phyloP scores from a whole-genome alignment of 1,140 invertebrate species.

The Sesamia nonagrioides region DNA sequence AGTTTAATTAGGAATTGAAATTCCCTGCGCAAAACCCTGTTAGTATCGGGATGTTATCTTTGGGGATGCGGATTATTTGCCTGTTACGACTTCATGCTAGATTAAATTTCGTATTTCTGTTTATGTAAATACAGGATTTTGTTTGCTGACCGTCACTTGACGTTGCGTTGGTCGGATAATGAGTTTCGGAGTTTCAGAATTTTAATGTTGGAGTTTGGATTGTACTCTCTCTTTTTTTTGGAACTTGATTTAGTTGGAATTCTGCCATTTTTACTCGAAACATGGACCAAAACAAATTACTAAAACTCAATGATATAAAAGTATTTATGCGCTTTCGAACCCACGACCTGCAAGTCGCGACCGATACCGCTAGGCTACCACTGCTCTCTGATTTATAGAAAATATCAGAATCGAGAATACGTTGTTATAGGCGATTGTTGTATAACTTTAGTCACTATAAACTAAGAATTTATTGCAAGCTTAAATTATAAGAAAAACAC shows the following conservation, averaged over 20 bases:
- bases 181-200: conserved; percentile 12
- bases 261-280: no score
- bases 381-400: neutral
- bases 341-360: no score
- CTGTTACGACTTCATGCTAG: conserved; percentile 34
- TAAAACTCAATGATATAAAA: no score
- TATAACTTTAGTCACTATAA: no score
- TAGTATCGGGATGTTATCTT: conserved; percentile 39
- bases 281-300: no score
- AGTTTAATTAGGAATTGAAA: conserved; percentile 48
- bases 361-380: no score
- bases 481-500: no score
- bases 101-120: conserved; percentile 39
- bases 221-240: neutral
- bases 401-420: no score
- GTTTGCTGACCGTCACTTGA: conserved; percentile 33
- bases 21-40: conserved; percentile 36
- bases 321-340: no score
- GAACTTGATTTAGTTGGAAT: neutral
- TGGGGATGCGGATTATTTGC: neutral
- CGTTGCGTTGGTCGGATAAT: conserved; percentile 1
- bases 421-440: no score
- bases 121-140: conserved; percentile 35
- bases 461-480: no score
- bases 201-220: neutral